These are phyloP conservation scores for Eolophus roseicapilla DNA, from an alignment of 2,113 vertebrate species.

Conservation along the genomic window DNA sequence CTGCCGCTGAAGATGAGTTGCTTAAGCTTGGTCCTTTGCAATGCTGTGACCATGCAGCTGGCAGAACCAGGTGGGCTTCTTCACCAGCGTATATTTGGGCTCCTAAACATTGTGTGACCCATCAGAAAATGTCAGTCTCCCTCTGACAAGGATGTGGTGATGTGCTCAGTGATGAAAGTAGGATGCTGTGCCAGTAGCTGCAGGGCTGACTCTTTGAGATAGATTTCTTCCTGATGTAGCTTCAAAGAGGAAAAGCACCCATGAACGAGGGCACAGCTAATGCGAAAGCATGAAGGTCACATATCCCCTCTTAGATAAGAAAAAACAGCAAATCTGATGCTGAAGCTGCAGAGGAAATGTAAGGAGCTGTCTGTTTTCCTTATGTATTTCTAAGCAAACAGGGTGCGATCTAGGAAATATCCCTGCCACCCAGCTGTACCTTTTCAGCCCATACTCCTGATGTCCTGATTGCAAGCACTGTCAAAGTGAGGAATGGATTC, in stretches of 20 bases:
- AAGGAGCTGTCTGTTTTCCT: neutral
- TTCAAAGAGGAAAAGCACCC: conserved; percentile 25
- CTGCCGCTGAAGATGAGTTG: neutral
- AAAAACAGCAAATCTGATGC: neutral
- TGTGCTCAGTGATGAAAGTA: neutral
- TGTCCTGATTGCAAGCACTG: neutral
- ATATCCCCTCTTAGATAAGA: neutral
- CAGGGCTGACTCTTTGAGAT: neutral
- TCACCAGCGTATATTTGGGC: neutral
- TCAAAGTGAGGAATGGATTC: neutral
- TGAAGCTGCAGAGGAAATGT: neutral
- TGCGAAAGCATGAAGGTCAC: conserved; percentile 40
- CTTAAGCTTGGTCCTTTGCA: neutral
- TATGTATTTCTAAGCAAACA: neutral
- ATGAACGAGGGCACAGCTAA: neutral
- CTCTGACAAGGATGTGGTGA: neutral
- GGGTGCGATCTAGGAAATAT: neutral
- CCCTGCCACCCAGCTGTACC: neutral
- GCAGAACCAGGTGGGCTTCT: neutral
- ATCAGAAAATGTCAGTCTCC: neutral
- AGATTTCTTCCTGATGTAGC: conserved; percentile 34
- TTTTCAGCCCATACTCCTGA: neutral
- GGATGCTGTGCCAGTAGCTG: conserved; percentile 14
- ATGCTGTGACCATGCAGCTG: neutral
- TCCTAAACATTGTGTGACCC: conserved; percentile 8